Evolutionary conservation across 2,888 invertebrate species (phyloP), one percentile per base, ranked within the genome.

Genomic region (Scrobipalpa atriplicella): DNA sequence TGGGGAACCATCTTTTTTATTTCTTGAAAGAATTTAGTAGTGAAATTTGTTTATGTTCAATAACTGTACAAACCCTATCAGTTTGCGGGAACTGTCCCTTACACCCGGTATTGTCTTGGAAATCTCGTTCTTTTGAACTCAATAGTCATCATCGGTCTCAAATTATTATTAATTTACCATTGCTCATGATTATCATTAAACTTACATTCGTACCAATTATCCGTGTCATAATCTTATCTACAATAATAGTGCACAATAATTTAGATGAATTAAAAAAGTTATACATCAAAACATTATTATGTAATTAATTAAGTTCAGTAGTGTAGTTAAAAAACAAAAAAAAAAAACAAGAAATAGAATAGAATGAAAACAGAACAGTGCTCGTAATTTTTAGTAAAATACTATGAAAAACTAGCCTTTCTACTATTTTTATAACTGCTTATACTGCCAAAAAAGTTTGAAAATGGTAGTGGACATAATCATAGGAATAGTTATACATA

Each of bases 81-180:
- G n/a, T n/a, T n/a, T n/a, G n/a, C n/a, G n/a, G n/a, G n/a, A n/a
- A n/a, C n/a, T n/a, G n/a, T n/a, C n/a, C n/a, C n/a, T n/a, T n/a
- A n/a, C n/a, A n/a, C n/a, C n/a, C n/a, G n/a, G n/a, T n/a, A 56
- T 64, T 64, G 70, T 80, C 83, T 76, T 80, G 71, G 75, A 78
- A 80, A 78, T 84, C 79, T 76, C 87, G 79, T 86, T 85, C 85
- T 78, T 80, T 47, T 80, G 76, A 80, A 81, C 82, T 78, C 81
- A 83, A 80, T 64, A 64, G 10, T 81, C 82, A 75, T 84, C 82
- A 75, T 84, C 82, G 77, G 78, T 82, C 84, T 86, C 84, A 82
- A 82, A 84, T 79, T 77, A 83, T 83, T 80, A 80, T 84, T 80
- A 80, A 80, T 84, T n/a, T 80, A 80, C 80, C 82, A 82, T 82